These are phyloP conservation scores for Gambusia holbrooki DNA, from an alignment of 2,113 vertebrate species.

Conservation along the genomic window DNA sequence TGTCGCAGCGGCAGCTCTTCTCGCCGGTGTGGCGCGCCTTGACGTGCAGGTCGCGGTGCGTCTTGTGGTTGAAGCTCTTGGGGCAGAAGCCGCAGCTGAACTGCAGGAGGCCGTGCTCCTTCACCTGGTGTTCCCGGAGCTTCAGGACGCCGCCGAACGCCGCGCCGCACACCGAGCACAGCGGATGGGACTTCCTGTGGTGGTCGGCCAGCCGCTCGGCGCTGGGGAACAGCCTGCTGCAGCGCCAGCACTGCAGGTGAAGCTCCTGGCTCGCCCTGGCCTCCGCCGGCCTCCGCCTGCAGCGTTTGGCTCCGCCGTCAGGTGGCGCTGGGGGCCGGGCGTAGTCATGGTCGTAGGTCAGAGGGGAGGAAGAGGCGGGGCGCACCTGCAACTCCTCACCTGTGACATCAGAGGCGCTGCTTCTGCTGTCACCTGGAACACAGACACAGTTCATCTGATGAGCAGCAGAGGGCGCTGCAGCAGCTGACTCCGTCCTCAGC, in stretches of 20 bases:
- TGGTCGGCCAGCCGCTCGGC: slow-evolving; percentile 39
- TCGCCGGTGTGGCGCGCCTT: slow-evolving; percentile 55
- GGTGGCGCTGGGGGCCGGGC: background rate
- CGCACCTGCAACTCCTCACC: background rate
- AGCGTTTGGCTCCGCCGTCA: background rate
- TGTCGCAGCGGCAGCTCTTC: slow-evolving; percentile 57
- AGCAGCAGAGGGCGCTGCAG: background rate
- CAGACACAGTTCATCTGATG: background rate
- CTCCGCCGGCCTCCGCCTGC: accelerated
- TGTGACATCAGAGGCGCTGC: background rate
- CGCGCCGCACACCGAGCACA: slow-evolving; percentile 27
- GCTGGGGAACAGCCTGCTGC: slow-evolving; percentile 54
- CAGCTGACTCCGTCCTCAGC: no score
- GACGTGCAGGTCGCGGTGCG: slow-evolving; percentile 54
- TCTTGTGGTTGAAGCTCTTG: slow-evolving; percentile 61
- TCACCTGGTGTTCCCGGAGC: slow-evolving; percentile 42
- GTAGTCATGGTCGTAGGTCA: slow-evolving; percentile 45
- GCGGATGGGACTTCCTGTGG: slow-evolving; percentile 37
- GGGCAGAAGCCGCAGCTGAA: slow-evolving; percentile 63
- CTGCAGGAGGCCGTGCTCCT: slow-evolving; percentile 51
- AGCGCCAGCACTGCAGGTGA: slow-evolving; percentile 16
- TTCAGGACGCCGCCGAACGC: slow-evolving; percentile 31
- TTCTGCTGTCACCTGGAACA: slow-evolving; percentile 23
- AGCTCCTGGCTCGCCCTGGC: accelerated
- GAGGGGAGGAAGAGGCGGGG: background rate